Base-by-base conservation (phyloP, 2,113 vertebrate genomes). In the Gavia stellata region DNA sequence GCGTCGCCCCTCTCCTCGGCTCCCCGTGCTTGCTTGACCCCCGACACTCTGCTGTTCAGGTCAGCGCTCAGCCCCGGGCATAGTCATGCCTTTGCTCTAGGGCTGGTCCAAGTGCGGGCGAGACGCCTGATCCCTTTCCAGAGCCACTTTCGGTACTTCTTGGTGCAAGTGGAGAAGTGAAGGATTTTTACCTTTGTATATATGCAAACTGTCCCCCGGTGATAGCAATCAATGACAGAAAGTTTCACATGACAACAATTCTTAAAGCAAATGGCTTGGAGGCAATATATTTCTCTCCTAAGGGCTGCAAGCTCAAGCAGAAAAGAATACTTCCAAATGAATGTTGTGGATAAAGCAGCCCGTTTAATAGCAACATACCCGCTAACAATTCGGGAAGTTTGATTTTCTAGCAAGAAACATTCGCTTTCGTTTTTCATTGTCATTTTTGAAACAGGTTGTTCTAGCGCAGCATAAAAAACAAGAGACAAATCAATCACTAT, bases 91-190 rank as follows among this genome's bases (percentile, higher is more conserved):
- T 71, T 53, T 18, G 36, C 36, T 80, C 18, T 45, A 65, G 62
- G 67, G 38, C 40, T 58, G 59, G 9, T 0, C 2, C 3, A 0
- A 52, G 14, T 1, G 55, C 29, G 3, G 28, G 12, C 0, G 1
- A 63, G 81, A 62, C 1, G 2, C 9, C 12, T 4, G 1, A 15
- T 4, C 45, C 58, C 15, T 44, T 36, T 49, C 61, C 58, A 28
- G 53, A 19, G 16, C 34, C 45, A 0, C 36, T 66, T 40, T 3
- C 14, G 3, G 2, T 0, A 17, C 19, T 29, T 55, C 24, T 25
- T 4, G 33, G 42, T 62, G 38, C 66, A 15, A 34, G 29, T 8
- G 40, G 52, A 52, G 34, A 62, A 8, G 12, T 3, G 52, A 26
- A 18, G 85, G 31, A 8, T 42, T 72, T 89, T 44, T 13, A 59